These are phyloP conservation scores for Ammodytes dubius DNA, from an alignment of 2,113 vertebrate genomes.

Conservation along the genomic window DNA sequence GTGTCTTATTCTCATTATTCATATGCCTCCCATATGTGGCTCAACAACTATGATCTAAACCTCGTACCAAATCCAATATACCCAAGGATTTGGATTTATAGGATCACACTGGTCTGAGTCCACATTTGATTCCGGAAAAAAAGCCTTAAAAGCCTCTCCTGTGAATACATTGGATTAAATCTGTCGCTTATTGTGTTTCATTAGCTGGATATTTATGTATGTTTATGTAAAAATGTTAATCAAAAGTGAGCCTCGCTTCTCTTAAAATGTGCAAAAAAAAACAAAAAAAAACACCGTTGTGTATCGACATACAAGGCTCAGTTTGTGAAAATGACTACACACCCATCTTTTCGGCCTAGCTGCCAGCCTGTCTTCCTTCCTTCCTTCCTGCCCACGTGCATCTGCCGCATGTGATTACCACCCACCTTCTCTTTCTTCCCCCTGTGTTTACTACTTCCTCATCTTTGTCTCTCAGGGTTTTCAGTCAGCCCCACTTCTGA, in stretches of 20 bases:
- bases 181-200: not conserved
- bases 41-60: slow-evolving; percentile 1
- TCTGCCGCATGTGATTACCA: slow-evolving; percentile 43
- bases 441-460: slow-evolving; percentile 45
- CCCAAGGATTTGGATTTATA: not conserved
- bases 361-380: slow-evolving; percentile 40
- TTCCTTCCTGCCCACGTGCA: slow-evolving; percentile 38
- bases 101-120: not conserved
- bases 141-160: not conserved
- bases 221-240: not conserved
- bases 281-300: not conserved
- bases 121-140: not conserved
- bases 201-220: not conserved
- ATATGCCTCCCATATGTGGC: slow-evolving; percentile 27
- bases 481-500: slow-evolving; percentile 28
- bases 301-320: not conserved
- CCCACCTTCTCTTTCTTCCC: slow-evolving; percentile 8
- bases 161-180: not conserved
- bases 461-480: slow-evolving; percentile 36
- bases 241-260: not conserved
- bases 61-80: not conserved
- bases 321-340: slow-evolving; percentile 16
- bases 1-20: slow-evolving; percentile 12
- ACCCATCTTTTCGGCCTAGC: slow-evolving; percentile 27
- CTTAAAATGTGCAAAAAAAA: slow-evolving; percentile 15